Evolutionary conservation across 2,797 vertebrate genomes (phyloP).

Genomic region (Hipposideros larvatus): DNA sequence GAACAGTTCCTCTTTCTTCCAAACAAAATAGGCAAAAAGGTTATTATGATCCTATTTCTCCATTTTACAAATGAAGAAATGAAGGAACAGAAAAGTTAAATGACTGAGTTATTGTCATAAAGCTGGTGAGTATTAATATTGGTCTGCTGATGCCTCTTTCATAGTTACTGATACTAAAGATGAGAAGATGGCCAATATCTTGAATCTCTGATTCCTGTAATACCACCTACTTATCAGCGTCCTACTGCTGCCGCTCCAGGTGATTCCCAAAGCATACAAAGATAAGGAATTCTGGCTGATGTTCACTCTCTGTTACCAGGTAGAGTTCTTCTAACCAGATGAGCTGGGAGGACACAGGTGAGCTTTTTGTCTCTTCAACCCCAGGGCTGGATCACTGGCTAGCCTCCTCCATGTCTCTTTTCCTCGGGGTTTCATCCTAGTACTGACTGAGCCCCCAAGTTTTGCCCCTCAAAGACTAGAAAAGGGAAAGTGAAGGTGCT

Average conservation of each 20-base stretch:
- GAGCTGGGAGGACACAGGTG: background rate
- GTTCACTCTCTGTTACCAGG: background rate
- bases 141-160: background rate
- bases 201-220: background rate
- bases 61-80: background rate
- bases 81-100: background rate
- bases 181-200: background rate
- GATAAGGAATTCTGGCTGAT: background rate
- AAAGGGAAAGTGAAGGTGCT: background rate
- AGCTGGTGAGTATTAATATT: background rate
- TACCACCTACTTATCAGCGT: accelerated
- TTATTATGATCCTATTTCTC: background rate
- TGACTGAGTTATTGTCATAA: background rate
- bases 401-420: background rate
- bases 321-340: background rate
- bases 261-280: accelerated
- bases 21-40: background rate
- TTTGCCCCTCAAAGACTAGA: background rate
- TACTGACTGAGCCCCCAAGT: too few relatives aligned
- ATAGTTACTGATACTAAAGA: too few relatives aligned
- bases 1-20: background rate
- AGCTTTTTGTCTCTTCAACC: background rate
- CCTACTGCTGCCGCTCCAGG: accelerated
- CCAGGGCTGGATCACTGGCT: background rate
- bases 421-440: background rate